phyloP scores from a whole-genome alignment of 64 coral and sea anemone species.

The Porites australiensis region DNA sequence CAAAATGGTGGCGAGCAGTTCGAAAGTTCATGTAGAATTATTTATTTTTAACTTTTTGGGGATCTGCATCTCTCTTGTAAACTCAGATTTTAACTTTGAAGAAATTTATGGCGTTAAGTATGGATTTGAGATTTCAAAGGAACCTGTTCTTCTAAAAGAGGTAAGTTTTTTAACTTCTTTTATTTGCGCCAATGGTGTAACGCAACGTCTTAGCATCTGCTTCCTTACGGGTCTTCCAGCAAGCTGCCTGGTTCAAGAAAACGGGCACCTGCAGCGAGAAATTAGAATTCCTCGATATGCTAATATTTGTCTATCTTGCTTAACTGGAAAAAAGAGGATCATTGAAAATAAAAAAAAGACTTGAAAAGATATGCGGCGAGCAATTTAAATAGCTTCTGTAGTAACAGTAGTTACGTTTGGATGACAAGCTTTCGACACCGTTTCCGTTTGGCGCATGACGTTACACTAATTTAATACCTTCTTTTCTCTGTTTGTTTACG shows the following conservation, averaged over 20 bases:
- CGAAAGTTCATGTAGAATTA: neutral
- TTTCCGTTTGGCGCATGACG: too few species aligned
- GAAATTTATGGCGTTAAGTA: slow-evolving; percentile 92
- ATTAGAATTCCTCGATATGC: neutral
- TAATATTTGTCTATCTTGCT: neutral
- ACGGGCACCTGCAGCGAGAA: slow-evolving; percentile 14
- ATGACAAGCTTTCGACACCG: neutral
- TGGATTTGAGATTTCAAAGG: slow-evolving; percentile 88
- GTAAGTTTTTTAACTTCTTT: slow-evolving; percentile 64
- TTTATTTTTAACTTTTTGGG: slow-evolving; percentile 85
- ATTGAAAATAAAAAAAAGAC: neutral
- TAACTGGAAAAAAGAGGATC: neutral
- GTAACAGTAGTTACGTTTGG: neutral
- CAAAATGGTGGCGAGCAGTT: slow-evolving; percentile 36
- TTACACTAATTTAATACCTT: neutral
- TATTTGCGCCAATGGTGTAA: slow-evolving; percentile 66
- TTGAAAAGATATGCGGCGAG: too few species aligned
- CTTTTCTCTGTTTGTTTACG: neutral
- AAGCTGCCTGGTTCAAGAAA: slow-evolving; percentile 9
- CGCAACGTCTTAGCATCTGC: slow-evolving; percentile 22
- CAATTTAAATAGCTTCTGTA: too few species aligned
- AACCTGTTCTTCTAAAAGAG: slow-evolving; percentile 92
- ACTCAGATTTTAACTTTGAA: slow-evolving; percentile 85
- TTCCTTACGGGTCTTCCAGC: neutral
- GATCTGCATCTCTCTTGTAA: slow-evolving; percentile 49